Evolutionary conservation across 2,797 vertebrate genomes (phyloP).

Genomic region (Psittacula derbiana): DNA sequence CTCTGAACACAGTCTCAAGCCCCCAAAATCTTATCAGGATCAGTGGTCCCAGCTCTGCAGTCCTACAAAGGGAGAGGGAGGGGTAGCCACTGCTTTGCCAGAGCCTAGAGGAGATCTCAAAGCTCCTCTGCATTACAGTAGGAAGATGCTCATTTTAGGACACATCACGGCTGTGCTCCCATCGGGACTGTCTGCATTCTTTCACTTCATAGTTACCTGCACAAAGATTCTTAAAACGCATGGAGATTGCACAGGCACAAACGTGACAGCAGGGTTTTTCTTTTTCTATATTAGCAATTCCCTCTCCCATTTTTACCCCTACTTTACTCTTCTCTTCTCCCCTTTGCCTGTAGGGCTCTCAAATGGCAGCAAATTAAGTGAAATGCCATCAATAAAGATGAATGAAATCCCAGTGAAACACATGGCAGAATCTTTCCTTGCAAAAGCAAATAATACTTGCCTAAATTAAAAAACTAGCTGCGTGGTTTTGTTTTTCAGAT

Average conservation of each 20-base stretch:
- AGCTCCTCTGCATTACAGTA: background rate
- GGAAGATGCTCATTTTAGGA: background rate
- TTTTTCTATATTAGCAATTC: background rate
- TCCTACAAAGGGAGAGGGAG: background rate
- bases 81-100: background rate
- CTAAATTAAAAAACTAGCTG: background rate
- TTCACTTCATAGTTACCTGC: conserved; percentile 1
- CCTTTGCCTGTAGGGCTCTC: conserved; percentile 31
- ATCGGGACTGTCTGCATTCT: background rate
- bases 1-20: background rate
- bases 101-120: background rate
- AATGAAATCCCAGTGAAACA: conserved; percentile 43
- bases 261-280: background rate
- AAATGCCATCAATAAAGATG: conserved; percentile 59
- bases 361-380: conserved; percentile 56
- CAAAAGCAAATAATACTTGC: background rate
- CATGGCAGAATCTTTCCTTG: background rate
- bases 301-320: conserved; percentile 20
- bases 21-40: background rate
- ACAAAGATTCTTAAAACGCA: background rate
- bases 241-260: background rate
- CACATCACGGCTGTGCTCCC: background rate
- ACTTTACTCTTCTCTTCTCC: conserved; percentile 16
- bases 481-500: background rate
- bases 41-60: background rate